Percentiles rank a stretch among this genome's conserved stretches.
Evolutionary conservation across 2,888 invertebrate genomes (phyloP).

Genomic region (Graphium colonna): DNA sequence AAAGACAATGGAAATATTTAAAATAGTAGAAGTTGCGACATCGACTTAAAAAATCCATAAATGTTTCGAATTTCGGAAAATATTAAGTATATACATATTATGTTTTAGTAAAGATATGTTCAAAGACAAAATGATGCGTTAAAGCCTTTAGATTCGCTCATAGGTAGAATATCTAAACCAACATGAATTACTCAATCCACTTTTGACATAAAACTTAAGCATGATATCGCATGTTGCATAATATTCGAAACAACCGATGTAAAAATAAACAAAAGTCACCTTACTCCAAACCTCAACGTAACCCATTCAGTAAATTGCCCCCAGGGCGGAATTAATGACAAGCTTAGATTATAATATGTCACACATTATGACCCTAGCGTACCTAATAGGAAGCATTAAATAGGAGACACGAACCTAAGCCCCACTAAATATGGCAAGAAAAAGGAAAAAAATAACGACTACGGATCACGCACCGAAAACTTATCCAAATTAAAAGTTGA

Average conservation of each 20-base stretch:
- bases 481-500: slow-evolving; percentile 77
- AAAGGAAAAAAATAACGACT: slow-evolving; percentile 69
- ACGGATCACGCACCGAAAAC: slow-evolving; percentile 70
- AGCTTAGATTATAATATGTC: slow-evolving; percentile 30
- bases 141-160: too few species aligned
- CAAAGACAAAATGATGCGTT: too few species aligned
- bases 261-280: slow-evolving; percentile 8
- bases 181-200: too few species aligned
- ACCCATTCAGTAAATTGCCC: slow-evolving; percentile 19
- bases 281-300: slow-evolving; percentile 6
- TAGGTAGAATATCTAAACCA: too few species aligned
- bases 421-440: slow-evolving; percentile 63
- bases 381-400: slow-evolving; percentile 65
- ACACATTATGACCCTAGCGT: slow-evolving; percentile 47
- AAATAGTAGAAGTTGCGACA: too few species aligned
- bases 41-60: too few species aligned
- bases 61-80: too few species aligned
- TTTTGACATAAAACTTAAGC: not conserved
- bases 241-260: not conserved
- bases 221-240: not conserved
- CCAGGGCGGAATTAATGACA: slow-evolving; percentile 19
- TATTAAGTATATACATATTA: too few species aligned
- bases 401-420: slow-evolving; percentile 61
- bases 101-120: too few species aligned
- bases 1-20: too few species aligned